A percentile compares a stretch with the other conserved stretches of the same genome.
phyloP scores from a whole-genome alignment of 2,797 vertebrate genomes.

The Onychomys arenicola region DNA sequence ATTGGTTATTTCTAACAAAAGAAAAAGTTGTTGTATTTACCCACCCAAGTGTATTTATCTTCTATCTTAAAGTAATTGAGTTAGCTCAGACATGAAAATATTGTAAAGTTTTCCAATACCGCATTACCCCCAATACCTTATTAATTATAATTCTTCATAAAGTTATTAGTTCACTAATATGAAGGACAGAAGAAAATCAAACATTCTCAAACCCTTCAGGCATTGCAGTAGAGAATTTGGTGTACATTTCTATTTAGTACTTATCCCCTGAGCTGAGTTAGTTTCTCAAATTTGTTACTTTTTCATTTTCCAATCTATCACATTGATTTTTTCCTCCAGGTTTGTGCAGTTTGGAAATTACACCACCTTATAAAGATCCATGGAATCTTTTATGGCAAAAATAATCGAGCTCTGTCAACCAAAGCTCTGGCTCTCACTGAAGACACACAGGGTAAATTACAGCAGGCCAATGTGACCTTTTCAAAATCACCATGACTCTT shows the following conservation, averaged over 20 bases:
- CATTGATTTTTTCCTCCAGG: slow-evolving; percentile 66
- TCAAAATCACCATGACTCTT: slow-evolving; percentile 74
- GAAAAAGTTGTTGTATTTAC: background rate
- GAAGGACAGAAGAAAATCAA: background rate
- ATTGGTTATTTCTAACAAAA: background rate
- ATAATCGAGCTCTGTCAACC: slow-evolving; percentile 63
- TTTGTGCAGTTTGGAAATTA: slow-evolving; percentile 55
- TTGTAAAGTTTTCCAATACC: background rate
- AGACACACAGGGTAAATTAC: slow-evolving; percentile 69
- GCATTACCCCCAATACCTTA: background rate
- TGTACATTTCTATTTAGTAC: background rate
- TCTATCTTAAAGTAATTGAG: slow-evolving; percentile 32
- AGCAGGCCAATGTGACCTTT: slow-evolving; percentile 73
- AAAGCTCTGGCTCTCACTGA: slow-evolving; percentile 62
- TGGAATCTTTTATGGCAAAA: slow-evolving; percentile 71
- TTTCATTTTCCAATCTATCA: slow-evolving; percentile 56
- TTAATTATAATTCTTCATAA: slow-evolving; percentile 48
- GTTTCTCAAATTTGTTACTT: slow-evolving; percentile 55
- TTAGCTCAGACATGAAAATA: background rate
- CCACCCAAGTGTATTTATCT: background rate
- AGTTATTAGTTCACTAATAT: slow-evolving; percentile 21
- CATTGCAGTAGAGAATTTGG: background rate
- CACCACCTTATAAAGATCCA: slow-evolving; percentile 61
- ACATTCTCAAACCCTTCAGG: background rate
- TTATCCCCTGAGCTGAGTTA: slow-evolving; percentile 47